A percentile compares a stretch with the other conserved stretches of the same genome.
These are phyloP conservation scores for Ceratoteleas bidentatus DNA, from an alignment of 1,140 invertebrate genomes.

Conservation along the genomic window DNA sequence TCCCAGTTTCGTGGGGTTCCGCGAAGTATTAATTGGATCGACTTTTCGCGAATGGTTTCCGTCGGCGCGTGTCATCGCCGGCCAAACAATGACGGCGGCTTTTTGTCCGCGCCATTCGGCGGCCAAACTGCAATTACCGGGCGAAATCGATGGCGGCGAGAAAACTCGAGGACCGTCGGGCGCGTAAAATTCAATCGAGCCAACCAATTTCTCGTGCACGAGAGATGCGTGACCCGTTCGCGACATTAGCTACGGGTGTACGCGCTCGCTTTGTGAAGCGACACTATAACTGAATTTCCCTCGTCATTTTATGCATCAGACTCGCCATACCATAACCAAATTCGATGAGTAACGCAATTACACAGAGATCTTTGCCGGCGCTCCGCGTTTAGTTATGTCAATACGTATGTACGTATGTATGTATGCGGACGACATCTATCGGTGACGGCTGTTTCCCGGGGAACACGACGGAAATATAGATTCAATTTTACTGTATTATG, in stretches of 20 bases:
- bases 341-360: conserved; percentile 78
- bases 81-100: conserved; percentile 24
- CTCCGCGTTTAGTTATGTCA: conserved; percentile 62
- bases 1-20: no score
- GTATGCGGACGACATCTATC: no score
- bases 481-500: no score
- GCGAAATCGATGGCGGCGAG: conserved; percentile 58
- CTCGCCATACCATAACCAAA: conserved; percentile 77
- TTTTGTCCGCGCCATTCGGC: conserved; percentile 13
- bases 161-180: conserved; percentile 64
- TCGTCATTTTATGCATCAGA: conserved; percentile 79
- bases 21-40: conserved; percentile 1
- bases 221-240: conserved; percentile 67
- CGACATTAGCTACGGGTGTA: conserved; percentile 68
- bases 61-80: conserved; percentile 1
- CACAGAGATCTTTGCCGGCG: conserved; percentile 76
- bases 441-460: no score
- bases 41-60: conserved; percentile 53
- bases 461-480: no score
- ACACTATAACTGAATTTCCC: conserved; percentile 76
- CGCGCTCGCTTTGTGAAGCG: conserved; percentile 75
- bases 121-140: conserved; percentile 26
- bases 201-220: conserved; percentile 65
- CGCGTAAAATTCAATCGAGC: conserved; percentile 67
- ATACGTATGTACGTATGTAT: conserved; percentile 47